Evolutionary conservation across 2,113 vertebrate genomes (phyloP), one percentile per base, ranked within the genome.

Genomic region (Ceuthmochares aereus): DNA sequence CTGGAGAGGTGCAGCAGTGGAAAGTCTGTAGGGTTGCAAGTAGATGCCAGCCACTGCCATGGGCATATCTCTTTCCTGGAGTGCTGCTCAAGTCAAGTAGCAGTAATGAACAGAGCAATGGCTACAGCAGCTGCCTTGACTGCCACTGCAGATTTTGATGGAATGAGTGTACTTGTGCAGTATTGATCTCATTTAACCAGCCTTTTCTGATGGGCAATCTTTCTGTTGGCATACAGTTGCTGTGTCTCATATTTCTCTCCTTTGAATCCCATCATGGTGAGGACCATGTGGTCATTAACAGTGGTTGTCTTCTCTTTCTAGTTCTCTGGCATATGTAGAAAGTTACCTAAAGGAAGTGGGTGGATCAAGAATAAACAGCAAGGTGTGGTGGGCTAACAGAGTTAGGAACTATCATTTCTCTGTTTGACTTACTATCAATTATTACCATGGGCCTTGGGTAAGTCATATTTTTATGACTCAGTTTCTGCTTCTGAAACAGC

Each of bases 391-490:
- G 76, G 69, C 36, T 90, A 82, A 56, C 47, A 90, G 36, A 60
- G 84, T 87, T 89, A 81, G 62, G 69, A 95, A 45, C 43, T 49
- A 81, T 23, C 4, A 63, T 66, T 90, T 94, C 34, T 82, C 40
- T 96, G 21, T 95, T 92, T 93, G 60, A 82, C 76, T 93, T 90
- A 21, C 32, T 77, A 84, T 88, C 85, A 93, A 54, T 81, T 62
- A 92, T 96, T 90, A 96, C 73, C 58, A 32, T 20, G 40, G 21
- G 30, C 20, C 75, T 92, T 68, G 66, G 20, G 54, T 89, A 93
- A 94, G 62, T 76, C n/a, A 21, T 91, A 89, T 87, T 87, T 82
- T 69, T 93, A 54, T 96, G 95, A 92, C 86, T 94, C 90, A 93
- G 73, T 92, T 96, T 92, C 76, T 95, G 43, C 78, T 56, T 95